Evolutionary conservation across 2,113 vertebrate species (phyloP).

Genomic region (Dolichallabes microphthalmus): DNA sequence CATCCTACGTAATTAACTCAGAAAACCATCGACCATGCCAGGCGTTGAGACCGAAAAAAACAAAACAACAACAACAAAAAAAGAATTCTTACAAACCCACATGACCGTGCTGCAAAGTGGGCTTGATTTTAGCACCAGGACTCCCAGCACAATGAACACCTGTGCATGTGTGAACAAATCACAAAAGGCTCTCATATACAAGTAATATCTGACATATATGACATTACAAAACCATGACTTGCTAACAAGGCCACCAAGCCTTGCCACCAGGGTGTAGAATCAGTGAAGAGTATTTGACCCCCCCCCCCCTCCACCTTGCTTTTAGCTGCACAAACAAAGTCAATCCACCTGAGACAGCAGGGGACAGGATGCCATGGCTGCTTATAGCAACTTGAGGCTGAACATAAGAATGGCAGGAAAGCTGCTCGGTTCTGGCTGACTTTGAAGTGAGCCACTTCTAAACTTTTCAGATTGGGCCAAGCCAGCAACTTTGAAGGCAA

Average conservation of each 20-base stretch:
- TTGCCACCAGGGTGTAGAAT: constrained; percentile 72
- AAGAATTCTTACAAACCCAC: constrained; percentile 21
- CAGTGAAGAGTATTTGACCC: constrained; percentile 68
- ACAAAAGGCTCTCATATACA: constrained; percentile 2
- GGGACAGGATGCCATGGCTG: constrained; percentile 93
- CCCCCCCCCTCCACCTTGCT: constrained; percentile 49
- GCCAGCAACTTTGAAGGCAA: constrained; percentile 94
- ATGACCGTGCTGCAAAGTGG: constrained; percentile 3
- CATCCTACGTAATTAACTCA: constrained; percentile 54
- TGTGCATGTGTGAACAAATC: constrained; percentile 16
- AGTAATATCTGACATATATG: constrained; percentile 47
- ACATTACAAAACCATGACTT: background rate
- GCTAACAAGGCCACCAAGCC: constrained; percentile 78
- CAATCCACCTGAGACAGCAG: constrained; percentile 92
- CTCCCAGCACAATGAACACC: constrained; percentile 22
- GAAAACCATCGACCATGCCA: constrained; percentile 37
- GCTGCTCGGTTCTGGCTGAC: constrained; percentile 61
- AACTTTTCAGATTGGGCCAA: constrained; percentile 84
- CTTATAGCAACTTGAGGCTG: constrained; percentile 89
- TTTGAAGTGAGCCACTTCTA: constrained; percentile 96
- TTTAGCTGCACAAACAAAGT: constrained; percentile 87
- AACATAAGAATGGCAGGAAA: constrained; percentile 98
- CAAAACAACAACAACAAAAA: constrained; percentile 4
- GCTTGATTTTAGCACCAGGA: background rate
- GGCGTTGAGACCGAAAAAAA: constrained; percentile 6